Evolutionary conservation across 2,113 vertebrate genomes (phyloP), one percentile per base, ranked within the genome.

Genomic region (Megaceryle maxima): DNA sequence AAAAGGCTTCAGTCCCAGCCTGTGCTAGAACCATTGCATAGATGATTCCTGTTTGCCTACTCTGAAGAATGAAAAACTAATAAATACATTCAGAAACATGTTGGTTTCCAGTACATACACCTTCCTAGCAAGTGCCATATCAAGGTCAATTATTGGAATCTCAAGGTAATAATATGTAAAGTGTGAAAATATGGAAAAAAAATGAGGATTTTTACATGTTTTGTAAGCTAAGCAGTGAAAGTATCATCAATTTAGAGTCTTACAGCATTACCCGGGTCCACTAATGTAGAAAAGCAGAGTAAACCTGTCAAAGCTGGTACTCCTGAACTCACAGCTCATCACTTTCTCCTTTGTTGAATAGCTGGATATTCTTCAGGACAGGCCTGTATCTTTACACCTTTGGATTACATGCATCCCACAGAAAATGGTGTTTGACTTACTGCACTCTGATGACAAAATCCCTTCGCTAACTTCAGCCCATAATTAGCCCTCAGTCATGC

Each of bases 401-500:
- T 43, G 13, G 33, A 31, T 69, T 44, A 50, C 21, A 26, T n/a
- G 16, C 31, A 22, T 73, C 22, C 21, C 64, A 69, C 55, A 56
- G 48, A 78, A 84, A 73, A 62, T n/a, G 41, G 39, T n/a, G 20
- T 87, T 94, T 87, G 64, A 74, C 3, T 73, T 76, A 13, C 16
- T 55, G 63, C 8, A 6, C 18, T 53, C 24, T 63, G 48, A 43
- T 93, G 59, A 63, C 48, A 90, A 80, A 68, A 68, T 20, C 48
- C 24, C n/a, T 73, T 63, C 29, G 39, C n/a, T 53, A 57, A 39
- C 37, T 62, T 80, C 31, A 59, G 57, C 17, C 39, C 25, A 21
- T 72, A 18, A 14, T 31, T 28, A 62, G 20, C 20, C 44, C 21
- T n/a, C 55, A n/a, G 14, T 70, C 33, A 46, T 0, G 1, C 28